A percentile compares a stretch with the other conserved stretches of the same genome.
phyloP scores from a whole-genome alignment of 2,888 invertebrate genomes.

The Trichacis sp. region DNA sequence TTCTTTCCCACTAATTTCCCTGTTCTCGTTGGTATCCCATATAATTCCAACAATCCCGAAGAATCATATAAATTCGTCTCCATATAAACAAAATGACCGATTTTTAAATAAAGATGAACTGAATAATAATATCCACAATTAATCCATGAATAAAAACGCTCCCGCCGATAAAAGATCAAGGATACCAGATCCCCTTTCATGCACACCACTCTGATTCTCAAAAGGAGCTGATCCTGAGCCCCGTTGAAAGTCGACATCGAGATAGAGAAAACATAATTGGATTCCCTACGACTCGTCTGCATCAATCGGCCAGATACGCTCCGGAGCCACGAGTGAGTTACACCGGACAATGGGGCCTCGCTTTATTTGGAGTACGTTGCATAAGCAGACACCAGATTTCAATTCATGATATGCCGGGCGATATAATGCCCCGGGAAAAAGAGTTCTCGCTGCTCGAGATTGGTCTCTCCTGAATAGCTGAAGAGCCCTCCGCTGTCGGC shows the following conservation, averaged over 20 bases:
- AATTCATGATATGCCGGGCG: conserved; percentile 26
- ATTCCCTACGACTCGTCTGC: conserved; percentile 47
- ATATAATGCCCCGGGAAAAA: conserved; percentile 18
- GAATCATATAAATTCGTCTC: too few relatives aligned
- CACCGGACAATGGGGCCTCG: conserved; percentile 29
- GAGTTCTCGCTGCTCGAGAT: conserved; percentile 40
- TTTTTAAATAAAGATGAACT: too few relatives aligned
- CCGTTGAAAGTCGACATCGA: conserved; percentile 21
- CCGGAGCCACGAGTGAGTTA: conserved; percentile 25
- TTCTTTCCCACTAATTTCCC: too few relatives aligned
- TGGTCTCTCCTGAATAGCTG: conserved; percentile 48
- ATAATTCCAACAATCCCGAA: too few relatives aligned
- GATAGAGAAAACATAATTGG: conserved; percentile 43
- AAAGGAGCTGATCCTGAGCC: conserved; percentile 41
- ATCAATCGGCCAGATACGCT: conserved; percentile 44
- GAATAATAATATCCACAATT: too few relatives aligned
- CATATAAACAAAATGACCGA: too few relatives aligned
- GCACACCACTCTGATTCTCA: conserved; percentile 21
- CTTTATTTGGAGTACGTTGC: conserved; percentile 31
- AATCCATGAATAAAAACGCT: conserved; percentile 11
- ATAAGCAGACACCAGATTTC: conserved; percentile 39
- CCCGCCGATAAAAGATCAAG: neutral
- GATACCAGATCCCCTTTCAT: neutral
- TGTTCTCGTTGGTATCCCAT: too few relatives aligned
- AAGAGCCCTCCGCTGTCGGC: conserved; percentile 35